Evolutionary conservation across 2,888 invertebrate genomes (phyloP), one percentile per base, ranked within the genome.

Genomic region (Dromius quadrimaculatus): DNA sequence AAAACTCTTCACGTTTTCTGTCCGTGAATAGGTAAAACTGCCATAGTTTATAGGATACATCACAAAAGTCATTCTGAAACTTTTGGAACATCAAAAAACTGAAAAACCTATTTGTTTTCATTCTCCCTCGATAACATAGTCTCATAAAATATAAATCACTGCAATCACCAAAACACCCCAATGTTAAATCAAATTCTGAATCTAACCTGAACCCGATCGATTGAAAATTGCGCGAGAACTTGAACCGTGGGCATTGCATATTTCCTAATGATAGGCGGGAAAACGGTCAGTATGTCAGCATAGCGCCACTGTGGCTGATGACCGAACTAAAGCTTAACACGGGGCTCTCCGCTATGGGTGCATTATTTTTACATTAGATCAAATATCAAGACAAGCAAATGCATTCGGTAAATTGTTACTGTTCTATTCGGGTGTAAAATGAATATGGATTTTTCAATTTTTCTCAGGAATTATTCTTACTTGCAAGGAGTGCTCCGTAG

Each of bases 361-460:
- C 32, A 63, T 63, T 63, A 63, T 63, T 63, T 63, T 63, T 63
- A 63, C 63, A 63, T 63, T 63, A 63, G 63, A 63, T 63, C 45
- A n/a, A 32, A 17, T 9, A 63, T 5, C 9, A 11, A 23, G 63
- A 63, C 45, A 63, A 63, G 61, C 36, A 61, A 61, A 61, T 61
- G 38, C 61, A 61, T 4, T 19, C 32, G n/a, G 28, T 57, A 57
- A 57, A 57, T 57, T 34, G 57, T 13, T 28, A 23, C 9, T 57
- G 6, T 23, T 8, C 28, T n/a, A 13, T 32, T 6, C 9, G 28
- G 57, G 15, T 32, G 8, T 57, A 22, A 57, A 57, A 32, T 32
- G 57, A 32, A 57, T 28, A 57, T 47, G 47, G 47, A 47, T 47
- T 47, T 47, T 36, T n/a, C 11, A n/a, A 36, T 36, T 36, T 8